These are phyloP conservation scores for Tineola bisselliella DNA, from an alignment of 2,888 invertebrate genomes.

Conservation along the genomic window DNA sequence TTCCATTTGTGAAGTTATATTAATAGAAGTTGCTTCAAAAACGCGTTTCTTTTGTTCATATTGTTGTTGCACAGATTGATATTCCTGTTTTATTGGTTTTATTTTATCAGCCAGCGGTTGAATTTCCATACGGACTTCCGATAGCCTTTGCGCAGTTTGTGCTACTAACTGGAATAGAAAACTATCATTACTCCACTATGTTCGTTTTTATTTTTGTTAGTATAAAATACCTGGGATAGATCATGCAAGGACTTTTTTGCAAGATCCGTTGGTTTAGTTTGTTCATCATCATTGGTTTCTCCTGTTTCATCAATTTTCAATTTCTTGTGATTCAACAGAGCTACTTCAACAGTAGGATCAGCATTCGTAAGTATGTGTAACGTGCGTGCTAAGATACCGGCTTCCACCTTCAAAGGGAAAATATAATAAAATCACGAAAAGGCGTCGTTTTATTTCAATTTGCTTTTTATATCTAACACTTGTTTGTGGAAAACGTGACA, in stretches of 20 bases:
- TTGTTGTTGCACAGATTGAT: slow-evolving; percentile 71
- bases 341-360: slow-evolving; percentile 62
- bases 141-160: slow-evolving; percentile 68
- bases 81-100: slow-evolving; percentile 73
- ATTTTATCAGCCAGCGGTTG: slow-evolving; percentile 62
- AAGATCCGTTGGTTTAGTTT: slow-evolving; percentile 41
- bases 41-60: slow-evolving; percentile 75
- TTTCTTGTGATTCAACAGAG: slow-evolving; percentile 60
- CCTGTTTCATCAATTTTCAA: slow-evolving; percentile 57
- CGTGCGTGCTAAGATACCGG: slow-evolving; percentile 78
- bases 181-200: too few relatives aligned
- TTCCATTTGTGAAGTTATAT: slow-evolving; percentile 64
- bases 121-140: slow-evolving; percentile 56
- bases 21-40: slow-evolving; percentile 72
- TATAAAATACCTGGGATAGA: slow-evolving; percentile 58
- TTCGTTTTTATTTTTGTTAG: too few relatives aligned
- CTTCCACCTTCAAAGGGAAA: slow-evolving; percentile 69
- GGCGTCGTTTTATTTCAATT: not conserved
- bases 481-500: too few relatives aligned
- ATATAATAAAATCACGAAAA: not conserved
- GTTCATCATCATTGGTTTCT: slow-evolving; percentile 64
- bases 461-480: too few relatives aligned
- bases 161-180: slow-evolving; percentile 61
- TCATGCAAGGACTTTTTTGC: slow-evolving; percentile 56
- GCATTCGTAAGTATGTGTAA: slow-evolving; percentile 75